Evolutionary conservation across 2,888 invertebrate genomes (phyloP), one percentile per base, ranked within the genome.

Genomic region (Eristalis intricaria): DNA sequence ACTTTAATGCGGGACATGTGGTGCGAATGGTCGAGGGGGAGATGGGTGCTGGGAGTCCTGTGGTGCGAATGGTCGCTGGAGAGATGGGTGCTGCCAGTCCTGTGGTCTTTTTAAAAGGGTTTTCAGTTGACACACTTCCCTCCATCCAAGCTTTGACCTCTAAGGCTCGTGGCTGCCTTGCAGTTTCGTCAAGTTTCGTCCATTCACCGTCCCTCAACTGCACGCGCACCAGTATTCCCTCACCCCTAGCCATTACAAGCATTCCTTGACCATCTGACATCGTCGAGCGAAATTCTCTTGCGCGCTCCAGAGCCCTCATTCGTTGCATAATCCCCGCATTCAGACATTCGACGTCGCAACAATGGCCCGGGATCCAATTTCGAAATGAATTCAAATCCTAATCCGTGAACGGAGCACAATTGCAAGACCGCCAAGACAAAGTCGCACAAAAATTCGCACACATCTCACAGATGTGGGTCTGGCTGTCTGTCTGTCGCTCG

Each of bases 361-460:
- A 50, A 50, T 50, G 50, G 50, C 1, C 32, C 8, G 19, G 50
- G 50, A 50, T 50, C 50, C 50, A 50, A 50, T 50, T 50, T 50
- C 50, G 50, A 50, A 50, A 22, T 50, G 50, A 50, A 50, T 50
- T 19, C 50, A 50, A 50, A 50, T 50, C 50, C 50, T 50, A 50
- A 50, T 50, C 50, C 50, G 50, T 50, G 50, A n/a, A 19, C 15
- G 43, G 15, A 43, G 43, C 65, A 75, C 65, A 68, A 66, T 74
- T 76, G 58, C 68, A 74, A 5, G 8, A 10, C 8, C 35, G n/a
- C 19, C 50, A 50, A 43, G n/a, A 43, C 43, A 43, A 43, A 43
- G 50, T 38, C 38, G 13, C 38, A 38, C 38, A 38, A 35, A 35
- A 35, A 35, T n/a, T 15, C 43, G 15, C 43, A 43, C 43, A n/a